Base-by-base conservation (phyloP, 2,797 vertebrate species). In the Chloroceryle amazona region DNA sequence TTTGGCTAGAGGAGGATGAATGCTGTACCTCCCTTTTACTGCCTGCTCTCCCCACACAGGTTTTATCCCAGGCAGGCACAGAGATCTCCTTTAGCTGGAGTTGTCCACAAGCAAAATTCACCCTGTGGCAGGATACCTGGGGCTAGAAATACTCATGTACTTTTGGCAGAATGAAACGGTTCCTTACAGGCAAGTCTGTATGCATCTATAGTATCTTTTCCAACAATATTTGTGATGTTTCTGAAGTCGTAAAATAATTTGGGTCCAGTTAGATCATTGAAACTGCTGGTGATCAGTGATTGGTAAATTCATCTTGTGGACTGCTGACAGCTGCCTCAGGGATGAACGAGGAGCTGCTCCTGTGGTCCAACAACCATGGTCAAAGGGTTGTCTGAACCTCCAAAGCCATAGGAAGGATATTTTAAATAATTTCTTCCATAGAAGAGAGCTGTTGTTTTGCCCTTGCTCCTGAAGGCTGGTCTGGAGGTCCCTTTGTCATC, bases 41-140 rank as follows among this genome's bases (percentile, higher is more conserved):
- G 31, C 35, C 46, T 23, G 9, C 41, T 12, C 4, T 46, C 17
- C 46, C 11, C 0, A 0, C 1, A 0, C 44, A 11, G 46, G 57
- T 62, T 84, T n/a, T 0, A 1, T 23, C 47, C 61, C 81, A 67
- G 66, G 68, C 71, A 82, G 72, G 63, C 47, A 1, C 26, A 47
- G 65, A 66, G 72, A 74, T 52, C 75, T 57, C 8, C 25, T 70
- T 73, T 26, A 5, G 2, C 80, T 76, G 61, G 51, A 81, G 91
- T 67, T 88, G 86, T 67, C 82, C 47, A 8, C 1, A 1, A 67
- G 65, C 54, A 73, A 42, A 81, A 41, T 28, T 26, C 37, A 29
- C 47, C 75, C 44, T 5, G 37, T n/a, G 65, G 42, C 70, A 66
- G 44, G 39, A 31, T 29, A 57, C 41, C 21, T 1, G 1, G 25